These are phyloP conservation scores for Ceyx margarethae DNA, from an alignment of 2,113 vertebrate genomes.

Conservation along the genomic window DNA sequence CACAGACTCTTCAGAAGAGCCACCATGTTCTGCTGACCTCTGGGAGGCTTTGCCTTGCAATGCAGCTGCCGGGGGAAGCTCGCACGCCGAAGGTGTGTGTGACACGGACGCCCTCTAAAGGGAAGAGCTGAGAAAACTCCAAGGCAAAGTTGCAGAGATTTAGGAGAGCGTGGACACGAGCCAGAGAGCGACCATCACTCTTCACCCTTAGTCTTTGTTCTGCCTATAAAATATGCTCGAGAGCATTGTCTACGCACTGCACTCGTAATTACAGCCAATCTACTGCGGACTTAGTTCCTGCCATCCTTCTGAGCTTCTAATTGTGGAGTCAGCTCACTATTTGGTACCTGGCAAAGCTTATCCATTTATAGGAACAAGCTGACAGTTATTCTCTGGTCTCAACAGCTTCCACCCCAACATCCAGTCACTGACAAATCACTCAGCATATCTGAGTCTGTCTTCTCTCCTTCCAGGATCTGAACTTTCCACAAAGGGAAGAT, in stretches of 20 bases:
- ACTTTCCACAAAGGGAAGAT: not conserved
- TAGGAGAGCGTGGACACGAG: not conserved
- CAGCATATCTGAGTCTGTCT: not conserved
- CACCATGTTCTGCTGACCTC: not conserved
- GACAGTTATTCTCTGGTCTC: not conserved
- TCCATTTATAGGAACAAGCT: not conserved
- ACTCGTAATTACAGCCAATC: not conserved
- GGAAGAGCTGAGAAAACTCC: not conserved
- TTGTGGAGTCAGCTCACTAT: not conserved
- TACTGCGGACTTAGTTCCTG: not conserved
- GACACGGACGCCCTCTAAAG: slow-evolving; percentile 53
- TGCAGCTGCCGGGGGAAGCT: not conserved
- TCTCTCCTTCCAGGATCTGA: not conserved
- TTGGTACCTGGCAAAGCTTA: not conserved
- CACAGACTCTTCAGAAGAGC: not conserved
- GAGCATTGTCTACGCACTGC: not conserved
- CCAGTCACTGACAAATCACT: not conserved
- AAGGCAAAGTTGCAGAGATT: not conserved
- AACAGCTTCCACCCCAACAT: not conserved
- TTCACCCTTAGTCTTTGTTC: not conserved
- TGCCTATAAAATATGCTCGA: not conserved
- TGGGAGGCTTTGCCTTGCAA: not conserved
- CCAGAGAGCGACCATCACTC: rapidly evolving
- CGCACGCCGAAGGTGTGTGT: not conserved
- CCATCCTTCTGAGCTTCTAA: not conserved